Conservation (phyloP, 1,140 invertebrate species). For the Halictus rubicundus region DNA sequence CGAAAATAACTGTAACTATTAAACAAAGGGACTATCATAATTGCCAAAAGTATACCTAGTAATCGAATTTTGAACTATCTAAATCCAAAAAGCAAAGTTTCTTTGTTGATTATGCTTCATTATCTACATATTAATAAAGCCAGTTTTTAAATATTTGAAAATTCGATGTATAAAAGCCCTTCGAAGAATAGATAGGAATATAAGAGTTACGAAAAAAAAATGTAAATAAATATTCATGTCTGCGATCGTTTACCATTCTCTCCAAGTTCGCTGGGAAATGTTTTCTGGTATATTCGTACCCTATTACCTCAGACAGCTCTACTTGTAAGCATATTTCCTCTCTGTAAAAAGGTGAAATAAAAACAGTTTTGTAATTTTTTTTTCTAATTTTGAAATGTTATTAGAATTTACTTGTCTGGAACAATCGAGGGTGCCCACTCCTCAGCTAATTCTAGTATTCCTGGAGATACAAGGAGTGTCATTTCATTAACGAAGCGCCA, state of each 20-base stretch:
- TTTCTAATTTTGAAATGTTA: not conserved
- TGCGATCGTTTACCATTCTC: constrained; percentile 21
- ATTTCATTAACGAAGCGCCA: not conserved
- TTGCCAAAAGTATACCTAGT: no score
- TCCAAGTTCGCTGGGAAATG: constrained; percentile 21
- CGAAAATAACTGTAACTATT: no score
- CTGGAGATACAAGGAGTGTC: accelerated
- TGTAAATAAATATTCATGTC: not conserved
- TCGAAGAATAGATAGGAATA: no score
- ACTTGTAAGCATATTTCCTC: not conserved
- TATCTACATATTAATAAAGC: no score
- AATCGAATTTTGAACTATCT: no score
- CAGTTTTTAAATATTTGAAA: not conserved
- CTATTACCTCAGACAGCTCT: not conserved
- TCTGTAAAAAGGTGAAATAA: not conserved
- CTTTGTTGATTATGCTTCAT: no score
- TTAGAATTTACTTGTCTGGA: not conserved
- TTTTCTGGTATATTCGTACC: constrained; percentile 13
- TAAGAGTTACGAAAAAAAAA: no score
- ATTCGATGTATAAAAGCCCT: no score
- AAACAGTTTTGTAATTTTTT: not conserved
- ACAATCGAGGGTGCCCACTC: accelerated
- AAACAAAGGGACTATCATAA: no score
- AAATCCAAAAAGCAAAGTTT: no score
- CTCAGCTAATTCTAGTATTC: not conserved